phyloP scores from a whole-genome alignment of 2,797 vertebrate species.

The Channallabes apus region DNA sequence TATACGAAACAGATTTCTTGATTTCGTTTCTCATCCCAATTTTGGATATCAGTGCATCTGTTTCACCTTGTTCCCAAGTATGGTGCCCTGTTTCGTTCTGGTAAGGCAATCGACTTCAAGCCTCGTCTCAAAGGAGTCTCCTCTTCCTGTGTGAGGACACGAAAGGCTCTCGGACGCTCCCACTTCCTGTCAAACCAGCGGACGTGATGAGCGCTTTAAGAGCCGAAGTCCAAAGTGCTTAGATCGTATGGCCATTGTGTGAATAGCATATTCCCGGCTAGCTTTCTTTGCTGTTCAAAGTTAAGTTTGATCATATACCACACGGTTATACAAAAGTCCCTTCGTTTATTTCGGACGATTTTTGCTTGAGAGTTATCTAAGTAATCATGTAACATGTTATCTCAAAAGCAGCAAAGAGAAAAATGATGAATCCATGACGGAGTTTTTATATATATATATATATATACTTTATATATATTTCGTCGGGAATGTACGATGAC shows the following conservation, averaged over 20 bases:
- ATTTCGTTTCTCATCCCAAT: conserved; percentile 51
- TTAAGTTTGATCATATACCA: conserved; percentile 29
- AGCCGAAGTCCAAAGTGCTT: conserved; percentile 48
- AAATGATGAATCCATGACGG: conserved; percentile 20
- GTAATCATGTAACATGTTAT: conserved; percentile 38
- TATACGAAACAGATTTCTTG: conserved; percentile 50
- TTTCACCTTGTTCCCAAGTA: conserved; percentile 49
- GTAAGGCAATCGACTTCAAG: conserved; percentile 43
- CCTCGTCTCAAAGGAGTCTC: conserved; percentile 44
- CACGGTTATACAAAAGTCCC: conserved; percentile 3
- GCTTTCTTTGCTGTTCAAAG: conserved; percentile 29
- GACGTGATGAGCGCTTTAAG: conserved; percentile 51
- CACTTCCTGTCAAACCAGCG: conserved; percentile 53
- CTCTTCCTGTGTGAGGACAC: conserved; percentile 37
- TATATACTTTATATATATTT: too few relatives aligned
- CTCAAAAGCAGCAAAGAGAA: conserved; percentile 41
- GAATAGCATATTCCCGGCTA: conserved; percentile 36
- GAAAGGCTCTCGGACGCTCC: conserved; percentile 40
- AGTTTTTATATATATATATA: background rate
- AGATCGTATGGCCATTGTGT: conserved; percentile 35
- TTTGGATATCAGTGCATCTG: conserved; percentile 53
- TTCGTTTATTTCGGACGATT: conserved; percentile 15
- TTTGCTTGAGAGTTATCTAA: conserved; percentile 26
- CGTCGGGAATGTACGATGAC: conserved; percentile 37
- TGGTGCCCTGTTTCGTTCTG: conserved; percentile 43